Evolutionary conservation across 2,113 vertebrate genomes (phyloP), one percentile per base, ranked within the genome.

Genomic region (Gymnarchus niloticus): DNA sequence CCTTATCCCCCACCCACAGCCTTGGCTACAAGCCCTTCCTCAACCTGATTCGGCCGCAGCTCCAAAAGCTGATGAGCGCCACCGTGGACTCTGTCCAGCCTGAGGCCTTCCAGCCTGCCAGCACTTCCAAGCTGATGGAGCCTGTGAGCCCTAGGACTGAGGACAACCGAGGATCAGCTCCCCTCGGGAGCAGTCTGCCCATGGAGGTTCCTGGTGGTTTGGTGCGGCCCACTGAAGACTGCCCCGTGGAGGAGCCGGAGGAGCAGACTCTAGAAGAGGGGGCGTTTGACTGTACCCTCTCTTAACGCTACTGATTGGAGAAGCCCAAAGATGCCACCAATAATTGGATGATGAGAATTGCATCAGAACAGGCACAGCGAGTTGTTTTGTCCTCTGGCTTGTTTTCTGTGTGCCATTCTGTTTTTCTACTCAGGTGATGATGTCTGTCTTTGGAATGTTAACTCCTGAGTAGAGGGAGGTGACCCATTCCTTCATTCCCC

Each of bases 1-100:
- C 2, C 57, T 81, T 51, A 2, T 33, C 52, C 12, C 52, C 1
- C n/a, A 41, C 56, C 81, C 69, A 51, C 93, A 99, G 98, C 92
- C 95, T 97, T 88, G 98, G 98, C 87, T 99, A 99, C 92, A 99
- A 98, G 95, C 96, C 98, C 86, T 99, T 99, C 92, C 93, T 99
- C 88, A 96, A 94, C 90, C 91, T 97, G 91, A 96, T 99, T 91
- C 97, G 96, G 88, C 97, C 98, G 23, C 96, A 98, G 87, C 94
- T 99, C 33, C 96, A 98, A 93, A 96, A 96, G 88, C 93, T 99
- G 85, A 93, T 94, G 85, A 96, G 97, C 85, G 91, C 94, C 37
- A 89, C 91, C 0, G 93, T 94, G 76, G 96, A 99, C 88, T 96
- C 96, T 90, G 92, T 96, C 37, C 95, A 95, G 88, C 95, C 96